These are phyloP conservation scores for Arothron firmamentum DNA, from an alignment of 2,113 vertebrate species.

Conservation along the genomic window DNA sequence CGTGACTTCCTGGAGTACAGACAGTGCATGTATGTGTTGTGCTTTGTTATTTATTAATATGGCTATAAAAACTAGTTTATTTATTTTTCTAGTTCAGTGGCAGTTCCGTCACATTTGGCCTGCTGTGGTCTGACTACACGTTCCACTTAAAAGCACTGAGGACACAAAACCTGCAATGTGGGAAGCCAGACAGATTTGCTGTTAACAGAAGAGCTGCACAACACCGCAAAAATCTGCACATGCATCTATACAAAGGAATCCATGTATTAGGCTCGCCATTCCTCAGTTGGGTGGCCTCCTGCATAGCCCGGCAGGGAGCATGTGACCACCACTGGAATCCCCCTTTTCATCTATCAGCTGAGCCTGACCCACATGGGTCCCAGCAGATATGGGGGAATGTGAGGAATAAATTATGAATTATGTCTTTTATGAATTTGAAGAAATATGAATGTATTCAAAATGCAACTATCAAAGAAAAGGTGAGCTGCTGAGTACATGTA, in stretches of 20 bases:
- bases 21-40: not conserved
- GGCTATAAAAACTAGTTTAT: conserved; percentile 40
- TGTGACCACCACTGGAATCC: conserved; percentile 64
- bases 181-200: conserved; percentile 18
- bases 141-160: conserved; percentile 12
- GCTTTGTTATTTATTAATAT: conserved; percentile 20
- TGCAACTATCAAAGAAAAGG: too few relatives aligned
- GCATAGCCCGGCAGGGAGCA: conserved; percentile 46
- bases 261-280: conserved; percentile 33
- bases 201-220: conserved; percentile 29
- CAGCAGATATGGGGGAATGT: conserved; percentile 14
- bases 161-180: conserved; percentile 6
- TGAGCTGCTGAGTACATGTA: not conserved
- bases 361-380: conserved; percentile 24
- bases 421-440: too few relatives aligned
- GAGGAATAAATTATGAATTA: too few relatives aligned
- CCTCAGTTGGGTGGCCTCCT: conserved; percentile 39
- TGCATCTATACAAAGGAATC: conserved; percentile 46
- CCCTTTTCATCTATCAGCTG: conserved; percentile 47
- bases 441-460: too few relatives aligned
- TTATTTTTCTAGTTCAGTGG: conserved; percentile 33
- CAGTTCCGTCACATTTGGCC: conserved; percentile 20
- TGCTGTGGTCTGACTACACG: not conserved
- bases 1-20: not conserved
- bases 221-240: conserved; percentile 32